Evolutionary conservation across 2,888 invertebrate species (phyloP), one percentile per base, ranked within the genome.

Genomic region (Drosophila prolongata): DNA sequence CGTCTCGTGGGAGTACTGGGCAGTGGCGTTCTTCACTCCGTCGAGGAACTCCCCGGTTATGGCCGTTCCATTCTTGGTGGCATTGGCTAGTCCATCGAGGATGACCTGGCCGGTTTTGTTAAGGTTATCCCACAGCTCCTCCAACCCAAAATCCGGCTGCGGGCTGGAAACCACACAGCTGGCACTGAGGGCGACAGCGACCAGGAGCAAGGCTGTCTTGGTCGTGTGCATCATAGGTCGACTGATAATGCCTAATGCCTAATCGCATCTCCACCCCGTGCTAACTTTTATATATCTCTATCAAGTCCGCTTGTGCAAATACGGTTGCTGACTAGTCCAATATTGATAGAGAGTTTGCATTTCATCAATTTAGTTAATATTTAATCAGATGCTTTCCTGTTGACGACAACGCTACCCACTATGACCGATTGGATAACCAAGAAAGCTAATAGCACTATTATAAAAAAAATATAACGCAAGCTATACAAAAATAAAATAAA

Each of bases 311-410:
- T 11, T n/a, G 30, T n/a, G 34, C 54, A 64, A 60, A 65, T 43
- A 53, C 3, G 6, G 14, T 16, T 10, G 34, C 14, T 11, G 11
- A 6, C 57, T 38, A 24, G 14, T 56, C 55, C 62, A 77, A 77
- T 75, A 77, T 75, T 77, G 44, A 49, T 16, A 19, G 19, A 42
- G 43, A 27, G 40, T 19, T 19, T 46, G 44, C 49, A 44, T 44
- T 60, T 61, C 54, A 53, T 62, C 62, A 34, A 44, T 53, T 62
- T 64, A 46, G 65, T 60, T 71, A 77, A 76, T 73, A 77, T 77
- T 77, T 78, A 56, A 69, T 40, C 76, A 77, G 76, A 65, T 73
- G 77, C 27, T 65, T n/a, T 40, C 13, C 35, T n/a, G 9, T 8
- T 24, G 47, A 50, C 60, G 49, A 37, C 24, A 30, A 16, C 19